Evolutionary conservation across 2,888 invertebrate species (phyloP), one percentile per base, ranked within the genome.

Genomic region (Drosophila fulvimacula): DNA sequence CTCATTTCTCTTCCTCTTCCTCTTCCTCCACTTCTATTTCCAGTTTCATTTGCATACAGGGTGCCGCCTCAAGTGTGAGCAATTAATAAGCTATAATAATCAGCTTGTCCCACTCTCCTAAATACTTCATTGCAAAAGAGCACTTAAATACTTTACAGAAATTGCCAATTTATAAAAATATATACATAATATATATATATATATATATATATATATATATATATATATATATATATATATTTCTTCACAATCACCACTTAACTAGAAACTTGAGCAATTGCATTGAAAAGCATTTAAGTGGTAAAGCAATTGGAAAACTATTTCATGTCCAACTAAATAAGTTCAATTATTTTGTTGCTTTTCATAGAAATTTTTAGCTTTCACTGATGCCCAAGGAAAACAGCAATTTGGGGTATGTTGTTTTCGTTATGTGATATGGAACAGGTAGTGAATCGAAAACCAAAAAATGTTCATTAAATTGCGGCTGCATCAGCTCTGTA

Each of bases 31-130:
- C n/a, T n/a, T 15, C n/a, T 17, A 0, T 11, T 19, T 56, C 2
- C 17, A 46, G 32, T 30, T 42, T 32, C 11, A 48, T 53, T 58
- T 61, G 21, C 44, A 68, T 55, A 78, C 61, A 64, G 75, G 69
- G 69, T 78, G 63, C 9, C 7, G 63, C 6, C 7, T 10, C 61
- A 24, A 30, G 30, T 11, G 21, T 10, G 5, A 11, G 27, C 36
- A 52, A 24, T 52, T 52, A 52, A 52, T n/a, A 21, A 34, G 24
- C 36, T 10, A n/a, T 38, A 15, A 38, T 27, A 34, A 52, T 48
- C 48, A 13, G 19, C 30, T 48, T 48, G 30, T 46, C 46, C n/a
- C n/a, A n/a, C n/a, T 6, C 17, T 2, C 13, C 13, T 10, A 46
- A 46, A 3, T 46, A 30, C 27, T 19, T 39, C 13, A 11, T 5